phyloP scores from a whole-genome alignment of 1,140 invertebrate species.

The Prorops nasuta region DNA sequence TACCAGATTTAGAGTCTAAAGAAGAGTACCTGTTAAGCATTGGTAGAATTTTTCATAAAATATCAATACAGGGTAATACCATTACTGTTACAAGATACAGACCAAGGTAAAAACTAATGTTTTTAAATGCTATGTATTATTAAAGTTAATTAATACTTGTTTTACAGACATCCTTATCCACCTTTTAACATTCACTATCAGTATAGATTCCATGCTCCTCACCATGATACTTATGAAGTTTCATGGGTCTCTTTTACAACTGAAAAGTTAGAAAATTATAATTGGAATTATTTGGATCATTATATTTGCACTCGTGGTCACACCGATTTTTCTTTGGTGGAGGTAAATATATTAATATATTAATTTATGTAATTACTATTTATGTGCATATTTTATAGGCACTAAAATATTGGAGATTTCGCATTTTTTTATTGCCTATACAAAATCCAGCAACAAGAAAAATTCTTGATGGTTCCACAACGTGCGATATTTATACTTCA shows the following conservation, averaged over 20 bases:
- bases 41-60: constrained; percentile 91
- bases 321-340: constrained; percentile 81
- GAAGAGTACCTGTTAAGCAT: constrained; percentile 87
- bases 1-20: constrained; percentile 57
- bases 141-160: constrained; percentile 1
- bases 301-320: constrained; percentile 93
- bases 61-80: constrained; percentile 76
- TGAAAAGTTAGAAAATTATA: constrained; percentile 93
- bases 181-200: constrained; percentile 87
- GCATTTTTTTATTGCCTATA: constrained; percentile 82
- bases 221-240: constrained; percentile 91
- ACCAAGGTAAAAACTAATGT: constrained; percentile 68
- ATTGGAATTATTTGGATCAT: constrained; percentile 97
- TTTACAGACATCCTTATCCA: constrained; percentile 84
- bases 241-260: constrained; percentile 93
- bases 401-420: constrained; percentile 93
- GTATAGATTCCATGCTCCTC: constrained; percentile 90
- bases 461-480: constrained; percentile 63
- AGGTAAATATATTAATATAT: constrained; percentile 58
- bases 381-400: constrained; percentile 59
- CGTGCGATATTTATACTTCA: constrained; percentile 79
- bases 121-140: constrained; percentile 8
- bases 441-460: constrained; percentile 70
- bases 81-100: constrained; percentile 91
- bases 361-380: background rate